A percentile compares a stretch with the other conserved stretches of the same genome.
These are phyloP conservation scores for Capitella teleta DNA, from an alignment of 1,140 invertebrate genomes.

Conservation along the genomic window DNA sequence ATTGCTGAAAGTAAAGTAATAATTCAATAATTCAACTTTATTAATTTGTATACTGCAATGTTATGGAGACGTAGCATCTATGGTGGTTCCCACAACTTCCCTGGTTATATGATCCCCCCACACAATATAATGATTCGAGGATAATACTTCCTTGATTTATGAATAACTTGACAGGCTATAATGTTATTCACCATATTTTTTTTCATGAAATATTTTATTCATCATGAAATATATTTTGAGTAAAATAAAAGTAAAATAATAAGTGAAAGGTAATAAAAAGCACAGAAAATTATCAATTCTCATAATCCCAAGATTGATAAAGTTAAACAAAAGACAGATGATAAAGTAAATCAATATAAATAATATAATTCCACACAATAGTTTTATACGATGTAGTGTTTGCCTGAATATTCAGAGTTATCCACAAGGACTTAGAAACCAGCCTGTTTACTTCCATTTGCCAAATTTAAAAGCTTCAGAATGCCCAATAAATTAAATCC, in stretches of 20 bases:
- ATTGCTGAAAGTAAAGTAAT: slow-evolving; percentile 48
- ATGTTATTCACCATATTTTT: background rate
- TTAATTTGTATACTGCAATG: slow-evolving; percentile 4
- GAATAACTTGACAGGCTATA: background rate
- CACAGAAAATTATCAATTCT: too few species aligned
- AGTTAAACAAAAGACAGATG: too few species aligned
- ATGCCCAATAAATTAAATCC: background rate
- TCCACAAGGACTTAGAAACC: background rate
- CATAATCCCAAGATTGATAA: too few species aligned
- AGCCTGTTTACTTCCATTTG: background rate
- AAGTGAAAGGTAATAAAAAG: too few species aligned
- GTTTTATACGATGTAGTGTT: too few species aligned
- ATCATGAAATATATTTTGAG: too few species aligned
- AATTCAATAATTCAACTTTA: slow-evolving; percentile 7
- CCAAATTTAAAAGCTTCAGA: background rate
- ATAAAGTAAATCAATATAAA: too few species aligned
- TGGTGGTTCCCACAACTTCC: background rate
- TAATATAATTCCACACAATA: too few species aligned
- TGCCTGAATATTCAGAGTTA: background rate
- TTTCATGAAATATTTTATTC: too few species aligned
- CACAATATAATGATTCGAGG: background rate
- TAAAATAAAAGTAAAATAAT: too few species aligned
- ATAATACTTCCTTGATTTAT: background rate
- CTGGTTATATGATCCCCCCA: background rate
- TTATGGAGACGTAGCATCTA: background rate